phyloP scores from a whole-genome alignment of 1,140 invertebrate genomes.

The Odontomachus brunneus region DNA sequence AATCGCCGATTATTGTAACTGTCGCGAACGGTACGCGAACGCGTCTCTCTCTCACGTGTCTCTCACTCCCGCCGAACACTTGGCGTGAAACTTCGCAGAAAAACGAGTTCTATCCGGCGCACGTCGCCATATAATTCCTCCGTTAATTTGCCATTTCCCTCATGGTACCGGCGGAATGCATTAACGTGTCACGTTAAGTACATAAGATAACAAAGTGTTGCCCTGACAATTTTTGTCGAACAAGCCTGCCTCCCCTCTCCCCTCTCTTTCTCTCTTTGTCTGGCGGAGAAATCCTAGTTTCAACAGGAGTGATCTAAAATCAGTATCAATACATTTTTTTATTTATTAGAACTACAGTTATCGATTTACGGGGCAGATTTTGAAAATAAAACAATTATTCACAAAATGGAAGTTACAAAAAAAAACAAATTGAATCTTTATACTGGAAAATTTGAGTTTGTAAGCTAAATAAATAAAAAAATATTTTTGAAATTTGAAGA shows the following conservation, averaged over 20 bases:
- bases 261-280: neutral
- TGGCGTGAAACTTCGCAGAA: neutral
- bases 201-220: neutral
- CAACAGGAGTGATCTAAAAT: too few relatives aligned
- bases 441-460: too few relatives aligned
- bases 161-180: slow-evolving; percentile 2
- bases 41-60: slow-evolving; percentile 26
- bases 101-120: slow-evolving; percentile 28
- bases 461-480: too few relatives aligned
- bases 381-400: too few relatives aligned
- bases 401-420: too few relatives aligned
- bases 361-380: too few relatives aligned
- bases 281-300: too few relatives aligned
- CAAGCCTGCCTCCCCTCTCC: neutral
- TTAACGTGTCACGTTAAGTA: neutral
- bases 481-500: too few relatives aligned
- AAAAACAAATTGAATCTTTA: too few relatives aligned
- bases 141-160: slow-evolving; percentile 29
- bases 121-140: slow-evolving; percentile 17
- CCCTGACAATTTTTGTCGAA: slow-evolving; percentile 7
- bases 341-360: too few relatives aligned
- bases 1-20: slow-evolving; percentile 57
- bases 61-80: neutral
- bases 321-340: too few relatives aligned
- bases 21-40: slow-evolving; percentile 28